phyloP scores from a whole-genome alignment of 2,888 invertebrate genomes.

The Fissipunctia ypsillon region DNA sequence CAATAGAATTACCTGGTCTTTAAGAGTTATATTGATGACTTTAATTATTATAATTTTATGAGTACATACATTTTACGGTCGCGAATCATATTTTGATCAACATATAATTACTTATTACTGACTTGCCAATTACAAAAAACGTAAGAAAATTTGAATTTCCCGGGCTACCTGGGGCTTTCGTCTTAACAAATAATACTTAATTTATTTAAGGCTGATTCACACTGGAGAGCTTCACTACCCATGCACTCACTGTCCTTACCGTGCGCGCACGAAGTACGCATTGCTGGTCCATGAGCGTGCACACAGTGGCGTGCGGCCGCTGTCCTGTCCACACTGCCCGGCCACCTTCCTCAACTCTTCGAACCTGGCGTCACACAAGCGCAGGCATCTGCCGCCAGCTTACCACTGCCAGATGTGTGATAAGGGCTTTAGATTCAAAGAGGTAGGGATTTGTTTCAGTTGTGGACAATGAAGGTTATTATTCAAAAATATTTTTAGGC shows the following conservation, averaged over 20 bases:
- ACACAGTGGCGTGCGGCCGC: slow-evolving; percentile 68
- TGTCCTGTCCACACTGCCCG: slow-evolving; percentile 67
- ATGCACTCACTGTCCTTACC: slow-evolving; percentile 69
- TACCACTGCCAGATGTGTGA: slow-evolving; percentile 69
- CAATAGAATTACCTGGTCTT: no score
- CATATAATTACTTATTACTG: no score
- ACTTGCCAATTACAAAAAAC: no score
- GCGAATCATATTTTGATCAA: no score
- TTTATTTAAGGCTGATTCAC: slow-evolving; percentile 66
- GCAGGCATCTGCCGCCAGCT: slow-evolving; percentile 69
- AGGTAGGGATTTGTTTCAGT: slow-evolving; percentile 48
- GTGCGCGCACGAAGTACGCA: slow-evolving; percentile 67
- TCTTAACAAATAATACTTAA: no score
- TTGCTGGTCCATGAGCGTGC: slow-evolving; percentile 71
- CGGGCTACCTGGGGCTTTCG: no score
- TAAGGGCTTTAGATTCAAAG: slow-evolving; percentile 67
- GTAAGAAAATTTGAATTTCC: no score
- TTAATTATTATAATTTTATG: no score
- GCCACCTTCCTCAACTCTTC: slow-evolving; percentile 69
- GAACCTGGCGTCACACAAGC: slow-evolving; percentile 70
- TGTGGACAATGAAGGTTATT: not conserved
- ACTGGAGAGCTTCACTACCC: slow-evolving; percentile 60
- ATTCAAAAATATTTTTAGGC: not conserved
- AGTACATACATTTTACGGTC: no score
- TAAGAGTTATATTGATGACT: no score